phyloP scores from a whole-genome alignment of 2,888 invertebrate species.

The Steinernema hermaphroditum region DNA sequence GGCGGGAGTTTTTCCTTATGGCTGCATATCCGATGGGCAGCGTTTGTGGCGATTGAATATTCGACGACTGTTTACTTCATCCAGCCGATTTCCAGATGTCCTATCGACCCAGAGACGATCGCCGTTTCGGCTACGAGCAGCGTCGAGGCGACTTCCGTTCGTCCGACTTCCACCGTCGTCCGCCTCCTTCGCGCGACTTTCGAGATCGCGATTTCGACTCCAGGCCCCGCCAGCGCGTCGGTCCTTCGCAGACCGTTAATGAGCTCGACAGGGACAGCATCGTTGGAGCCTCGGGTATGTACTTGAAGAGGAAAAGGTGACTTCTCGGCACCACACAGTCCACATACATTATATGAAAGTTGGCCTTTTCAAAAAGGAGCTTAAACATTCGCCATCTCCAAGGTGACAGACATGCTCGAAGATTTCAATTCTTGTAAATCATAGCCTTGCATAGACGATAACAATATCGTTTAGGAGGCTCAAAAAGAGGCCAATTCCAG shows the following conservation, averaged over 20 bases:
- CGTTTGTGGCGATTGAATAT: too few relatives aligned
- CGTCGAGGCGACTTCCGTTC: background rate
- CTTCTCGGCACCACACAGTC: too few relatives aligned
- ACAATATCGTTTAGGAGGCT: background rate
- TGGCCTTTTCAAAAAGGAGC: too few relatives aligned
- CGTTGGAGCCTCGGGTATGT: background rate
- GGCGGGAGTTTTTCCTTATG: too few relatives aligned
- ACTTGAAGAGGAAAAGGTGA: too few relatives aligned
- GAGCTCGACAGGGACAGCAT: background rate
- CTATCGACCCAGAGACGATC: background rate
- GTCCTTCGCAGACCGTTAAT: background rate
- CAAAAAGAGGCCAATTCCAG: background rate
- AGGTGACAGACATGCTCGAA: too few relatives aligned
- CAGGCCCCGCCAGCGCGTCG: background rate
- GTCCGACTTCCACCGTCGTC: background rate
- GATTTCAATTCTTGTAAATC: background rate
- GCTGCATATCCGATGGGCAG: too few relatives aligned
- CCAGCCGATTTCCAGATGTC: background rate
- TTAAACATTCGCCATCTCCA: too few relatives aligned
- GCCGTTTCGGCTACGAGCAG: background rate
- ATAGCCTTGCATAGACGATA: background rate
- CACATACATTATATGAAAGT: too few relatives aligned
- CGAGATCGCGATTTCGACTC: background rate
- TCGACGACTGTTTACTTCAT: background rate
- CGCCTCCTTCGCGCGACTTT: background rate